Base-by-base conservation (phyloP, 2,888 invertebrate genomes). In the Oscheius sp. region DNA sequence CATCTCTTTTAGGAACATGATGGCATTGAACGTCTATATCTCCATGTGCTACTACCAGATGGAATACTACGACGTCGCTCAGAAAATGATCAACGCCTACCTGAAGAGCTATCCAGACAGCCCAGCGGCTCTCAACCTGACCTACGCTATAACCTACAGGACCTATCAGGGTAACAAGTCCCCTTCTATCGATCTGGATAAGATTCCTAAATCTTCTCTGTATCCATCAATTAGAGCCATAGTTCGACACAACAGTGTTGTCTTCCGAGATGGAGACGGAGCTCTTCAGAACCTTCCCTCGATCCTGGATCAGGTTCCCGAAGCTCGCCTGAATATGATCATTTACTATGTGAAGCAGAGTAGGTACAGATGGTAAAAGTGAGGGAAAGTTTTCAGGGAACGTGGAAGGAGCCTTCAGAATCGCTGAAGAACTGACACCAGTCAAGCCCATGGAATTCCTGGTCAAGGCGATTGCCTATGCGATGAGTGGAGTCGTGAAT, bases 21-120 rank as follows among this genome's bases (percentile, higher is more conserved):
- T 96, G 89, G 98, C 98, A 0, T 90, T 99, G 76, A 97, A 99
- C 90, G 96, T 98, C 2, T 98, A 99, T 90, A 94, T 98, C 74
- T 98, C 97, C 0, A 91, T 98, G 21, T 99, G 98, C 89, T 98
- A 98, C 90, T 99, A 98, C 91, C 98, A 99, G 90, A 91, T 98
- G 87, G 98, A 98, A 90, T 98, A 96, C 90, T 98, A 96, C 89
- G 98, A 98, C 90, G 96, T 96, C 62, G 96, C 97, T 0, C 96
- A 97, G 90, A 82, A 86, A 80, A 76, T 78, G 50, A 58, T 81
- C 13, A 94, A 94, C 33, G 93, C 95, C 33, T 99, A 99, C 90
- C 91, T 99, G 70, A 94, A 94, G 76, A 94, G 94, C 88, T 94
- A 93, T 90, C 93, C 95, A 2, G 96, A 96, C 85, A 97, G 97